phyloP scores from a whole-genome alignment of 1,140 invertebrate genomes.

The Drosophila burlai region DNA sequence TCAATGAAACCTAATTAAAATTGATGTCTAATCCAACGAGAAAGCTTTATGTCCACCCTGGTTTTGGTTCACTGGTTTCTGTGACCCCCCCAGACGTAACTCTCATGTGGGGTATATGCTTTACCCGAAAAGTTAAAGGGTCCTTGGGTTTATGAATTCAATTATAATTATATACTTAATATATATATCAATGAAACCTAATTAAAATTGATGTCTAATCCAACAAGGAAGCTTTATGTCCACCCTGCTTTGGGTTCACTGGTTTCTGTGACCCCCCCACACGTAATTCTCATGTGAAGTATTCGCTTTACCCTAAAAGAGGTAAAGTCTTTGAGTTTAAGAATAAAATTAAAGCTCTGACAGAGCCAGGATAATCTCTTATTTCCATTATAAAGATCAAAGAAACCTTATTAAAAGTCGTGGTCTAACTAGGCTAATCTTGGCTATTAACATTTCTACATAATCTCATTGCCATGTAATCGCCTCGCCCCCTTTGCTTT shows the following conservation, averaged over 20 bases:
- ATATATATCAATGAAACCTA: neutral
- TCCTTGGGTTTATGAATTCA: too few species aligned
- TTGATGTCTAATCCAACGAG: neutral
- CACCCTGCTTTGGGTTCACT: neutral
- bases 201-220: neutral
- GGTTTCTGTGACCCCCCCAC: too few species aligned
- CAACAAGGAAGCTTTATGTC: constrained; percentile 25
- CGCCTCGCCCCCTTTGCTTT: neutral
- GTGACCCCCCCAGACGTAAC: too few species aligned
- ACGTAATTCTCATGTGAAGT: too few species aligned
- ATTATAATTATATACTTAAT: too few species aligned
- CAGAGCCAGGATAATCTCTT: neutral
- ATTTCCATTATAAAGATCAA: neutral
- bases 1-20: neutral
- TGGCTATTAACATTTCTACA: neutral
- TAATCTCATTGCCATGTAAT: neutral
- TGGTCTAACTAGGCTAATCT: neutral
- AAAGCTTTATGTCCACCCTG: constrained; percentile 17
- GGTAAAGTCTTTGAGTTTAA: neutral
- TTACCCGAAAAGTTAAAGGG: too few species aligned
- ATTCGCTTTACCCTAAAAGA: neutral
- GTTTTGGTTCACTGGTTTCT: too few species aligned
- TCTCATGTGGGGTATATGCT: too few species aligned
- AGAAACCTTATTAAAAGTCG: neutral
- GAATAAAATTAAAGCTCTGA: neutral